phyloP scores from a whole-genome alignment of 2,113 vertebrate species.

The Oncorhynchus keta region DNA sequence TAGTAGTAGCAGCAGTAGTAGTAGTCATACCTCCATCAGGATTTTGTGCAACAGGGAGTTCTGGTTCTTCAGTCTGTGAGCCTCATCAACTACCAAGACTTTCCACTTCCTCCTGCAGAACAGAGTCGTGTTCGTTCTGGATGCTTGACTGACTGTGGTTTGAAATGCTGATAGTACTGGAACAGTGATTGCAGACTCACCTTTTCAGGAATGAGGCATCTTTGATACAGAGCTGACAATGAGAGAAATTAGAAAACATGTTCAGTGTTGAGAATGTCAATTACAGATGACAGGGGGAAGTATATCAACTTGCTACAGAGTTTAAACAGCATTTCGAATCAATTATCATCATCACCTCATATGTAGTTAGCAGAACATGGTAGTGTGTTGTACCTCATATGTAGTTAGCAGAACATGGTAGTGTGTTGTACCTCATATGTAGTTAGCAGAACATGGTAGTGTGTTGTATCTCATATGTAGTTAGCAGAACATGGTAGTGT shows the following conservation, averaged over 20 bases:
- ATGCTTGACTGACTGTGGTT: not conserved
- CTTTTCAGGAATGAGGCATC: slow-evolving; percentile 81
- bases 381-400: no score
- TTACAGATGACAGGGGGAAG: slow-evolving; percentile 15
- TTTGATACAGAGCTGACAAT: slow-evolving; percentile 86
- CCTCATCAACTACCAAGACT: slow-evolving; percentile 89
- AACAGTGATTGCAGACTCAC: slow-evolving; percentile 65
- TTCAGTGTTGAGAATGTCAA: no score
- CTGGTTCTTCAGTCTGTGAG: slow-evolving; percentile 91
- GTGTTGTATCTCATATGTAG: no score
- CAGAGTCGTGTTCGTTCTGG: not conserved
- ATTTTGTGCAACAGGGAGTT: slow-evolving; percentile 82
- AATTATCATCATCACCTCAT: no score
- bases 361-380: no score
- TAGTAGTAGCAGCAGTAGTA: no score
- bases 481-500: no score
- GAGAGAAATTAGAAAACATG: slow-evolving; percentile 11
- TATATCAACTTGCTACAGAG: no score
- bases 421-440: no score
- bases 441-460: no score
- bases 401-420: no score
- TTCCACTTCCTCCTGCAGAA: slow-evolving; percentile 71
- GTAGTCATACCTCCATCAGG: slow-evolving; percentile 76
- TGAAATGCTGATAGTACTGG: not conserved
- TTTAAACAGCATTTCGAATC: no score